A percentile compares a stretch with the other conserved stretches of the same genome.
Conservation (phyloP, 53 echinoderm and acorn worm genomes). For the Hippasteria phrygiana region DNA sequence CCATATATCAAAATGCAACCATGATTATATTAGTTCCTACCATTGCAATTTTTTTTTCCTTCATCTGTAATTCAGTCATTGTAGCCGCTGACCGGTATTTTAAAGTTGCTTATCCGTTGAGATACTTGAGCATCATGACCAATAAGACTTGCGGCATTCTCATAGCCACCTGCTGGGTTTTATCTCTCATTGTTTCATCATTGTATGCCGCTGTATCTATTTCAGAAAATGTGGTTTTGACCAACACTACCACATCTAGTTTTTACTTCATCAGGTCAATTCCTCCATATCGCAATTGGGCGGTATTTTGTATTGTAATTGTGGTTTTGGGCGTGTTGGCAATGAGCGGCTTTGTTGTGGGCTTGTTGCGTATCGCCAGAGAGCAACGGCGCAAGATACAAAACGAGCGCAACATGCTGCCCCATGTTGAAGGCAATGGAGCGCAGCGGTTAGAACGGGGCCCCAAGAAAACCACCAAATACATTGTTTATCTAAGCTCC, state of each 20-base stretch:
- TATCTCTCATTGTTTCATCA: not conserved
- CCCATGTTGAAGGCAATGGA: not conserved
- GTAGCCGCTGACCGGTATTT: constrained; percentile 2
- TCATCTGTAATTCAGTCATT: not conserved
- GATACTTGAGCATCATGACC: constrained; percentile 3
- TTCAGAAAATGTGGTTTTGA: not conserved
- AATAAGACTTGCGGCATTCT: not conserved
- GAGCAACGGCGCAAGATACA: not conserved
- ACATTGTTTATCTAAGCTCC: not conserved
- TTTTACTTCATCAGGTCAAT: not conserved
- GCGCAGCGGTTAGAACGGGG: not conserved
- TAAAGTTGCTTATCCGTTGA: constrained; percentile 21
- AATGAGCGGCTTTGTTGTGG: not conserved
- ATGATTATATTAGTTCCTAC: too few species aligned
- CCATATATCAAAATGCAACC: too few species aligned
- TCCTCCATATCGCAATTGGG: not conserved
- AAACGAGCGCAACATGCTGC: not conserved
- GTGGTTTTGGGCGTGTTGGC: not conserved
- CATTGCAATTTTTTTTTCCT: not conserved
- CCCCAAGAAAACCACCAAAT: constrained; percentile 8
- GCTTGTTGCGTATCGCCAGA: constrained; percentile 12
- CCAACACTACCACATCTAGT: too few species aligned
- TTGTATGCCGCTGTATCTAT: not conserved
- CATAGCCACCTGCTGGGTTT: not conserved
- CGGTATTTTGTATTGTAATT: not conserved